Base-by-base conservation (phyloP, 2,888 invertebrate species). In the Nomada fabriciana region DNA sequence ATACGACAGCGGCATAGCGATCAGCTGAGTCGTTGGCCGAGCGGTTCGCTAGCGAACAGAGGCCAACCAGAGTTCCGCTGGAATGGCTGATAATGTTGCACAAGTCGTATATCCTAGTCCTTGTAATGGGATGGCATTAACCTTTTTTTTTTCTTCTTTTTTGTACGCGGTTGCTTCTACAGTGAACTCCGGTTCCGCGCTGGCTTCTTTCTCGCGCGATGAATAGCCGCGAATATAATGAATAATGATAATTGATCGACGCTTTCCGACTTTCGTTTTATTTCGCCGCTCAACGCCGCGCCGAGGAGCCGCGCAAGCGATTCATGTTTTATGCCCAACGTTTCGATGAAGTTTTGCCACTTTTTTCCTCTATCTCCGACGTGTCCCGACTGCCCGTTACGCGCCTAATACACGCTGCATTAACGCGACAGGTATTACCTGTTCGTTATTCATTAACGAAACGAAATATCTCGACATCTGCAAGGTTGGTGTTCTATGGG, bases 1-100 rank as follows among this genome's bases (percentile, higher is more conserved):
- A 88, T 84, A 87, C 88, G 88, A 88, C 88, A 87, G 83, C 84
- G 85, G 86, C 79, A 79, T 78, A 83, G 87, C 88, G 88, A 88
- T 87, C 87, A 86, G 81, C 84, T 60, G 84, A 84, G 80, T 55
- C 61, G 77, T 64, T 52, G 2, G 42, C 18, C 36, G 9, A 25
- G 20, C 20, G 61, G 78, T 53, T 68, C 70, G 73, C 70, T 77
- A 65, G 77, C 67, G n/a, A 53, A 20, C 47, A 75, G 70, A 60
- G 74, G 76, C 71, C 67, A 76, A 70, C 71, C 78, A 70, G 55
- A 76, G 75, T 78, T 85, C 69, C 76, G 78, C 79, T 75, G 76
- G 68, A 82, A 85, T 61, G 68, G 85, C 79, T 78, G 88, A 88
- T 88, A 88, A 88, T 88, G 83, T 88, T 88, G 80, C 82, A 80